Evolutionary conservation across 2,797 vertebrate genomes (phyloP).

Genomic region (Onychomys leucogaster): DNA sequence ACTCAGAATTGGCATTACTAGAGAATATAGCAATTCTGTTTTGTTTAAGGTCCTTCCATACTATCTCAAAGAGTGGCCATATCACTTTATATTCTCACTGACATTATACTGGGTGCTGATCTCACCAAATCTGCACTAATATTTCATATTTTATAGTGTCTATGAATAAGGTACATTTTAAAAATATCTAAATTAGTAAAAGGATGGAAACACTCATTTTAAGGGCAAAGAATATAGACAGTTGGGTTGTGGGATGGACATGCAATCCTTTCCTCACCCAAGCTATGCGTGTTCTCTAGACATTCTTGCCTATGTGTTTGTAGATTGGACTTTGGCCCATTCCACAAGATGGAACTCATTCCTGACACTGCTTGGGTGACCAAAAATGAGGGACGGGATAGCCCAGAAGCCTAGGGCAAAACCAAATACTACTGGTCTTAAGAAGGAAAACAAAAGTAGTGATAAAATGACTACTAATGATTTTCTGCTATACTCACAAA

Average conservation of each 20-base stretch:
- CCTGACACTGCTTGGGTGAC: not conserved
- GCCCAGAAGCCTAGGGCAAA: not conserved
- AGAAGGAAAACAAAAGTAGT: not conserved
- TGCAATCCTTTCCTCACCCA: rapidly evolving
- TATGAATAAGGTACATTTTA: not conserved
- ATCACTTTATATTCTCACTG: not conserved
- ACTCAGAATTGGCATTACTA: not conserved
- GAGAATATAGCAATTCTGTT: not conserved
- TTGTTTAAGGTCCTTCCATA: not conserved
- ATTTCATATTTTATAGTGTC: not conserved
- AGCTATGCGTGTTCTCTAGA: not conserved
- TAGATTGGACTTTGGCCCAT: not conserved
- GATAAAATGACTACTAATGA: not conserved
- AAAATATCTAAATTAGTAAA: not conserved
- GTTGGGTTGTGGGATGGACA: not conserved
- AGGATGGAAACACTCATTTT: not conserved
- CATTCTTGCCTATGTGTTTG: not conserved
- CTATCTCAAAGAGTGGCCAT: not conserved
- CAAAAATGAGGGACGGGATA: too few species aligned
- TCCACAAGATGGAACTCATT: not conserved
- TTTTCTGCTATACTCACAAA: not conserved
- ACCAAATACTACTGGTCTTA: not conserved
- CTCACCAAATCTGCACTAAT: not conserved
- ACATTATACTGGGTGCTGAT: not conserved
- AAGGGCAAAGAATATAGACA: not conserved